phyloP scores from a whole-genome alignment of 2,113 vertebrate species.

The Ivindomyrus marchei region DNA sequence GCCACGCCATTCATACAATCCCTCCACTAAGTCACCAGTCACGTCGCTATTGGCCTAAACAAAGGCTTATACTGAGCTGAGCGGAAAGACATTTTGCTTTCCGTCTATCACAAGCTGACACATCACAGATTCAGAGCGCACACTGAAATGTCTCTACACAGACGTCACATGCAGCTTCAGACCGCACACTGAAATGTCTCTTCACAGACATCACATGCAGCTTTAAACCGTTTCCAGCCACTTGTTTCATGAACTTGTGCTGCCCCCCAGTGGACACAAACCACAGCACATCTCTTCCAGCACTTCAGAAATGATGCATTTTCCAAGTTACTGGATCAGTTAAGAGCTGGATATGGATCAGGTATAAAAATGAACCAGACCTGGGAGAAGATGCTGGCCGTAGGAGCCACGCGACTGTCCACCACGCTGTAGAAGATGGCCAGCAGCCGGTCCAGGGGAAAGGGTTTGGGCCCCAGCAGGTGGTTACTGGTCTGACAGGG shows the following conservation, averaged over 20 bases:
- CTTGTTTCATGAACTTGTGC: neutral
- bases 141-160: neutral
- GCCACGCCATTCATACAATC: neutral
- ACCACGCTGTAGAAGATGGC: conserved; percentile 95
- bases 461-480: conserved; percentile 91
- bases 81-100: neutral
- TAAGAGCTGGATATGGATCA: neutral
- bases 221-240: neutral
- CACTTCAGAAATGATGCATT: neutral
- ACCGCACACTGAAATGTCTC: neutral
- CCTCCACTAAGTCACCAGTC: neutral
- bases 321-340: neutral
- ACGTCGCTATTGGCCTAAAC: neutral
- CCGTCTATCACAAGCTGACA: neutral
- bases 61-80: neutral
- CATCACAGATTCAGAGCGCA: neutral
- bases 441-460: conserved; percentile 86
- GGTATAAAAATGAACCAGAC: conserved; percentile 45
- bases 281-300: neutral
- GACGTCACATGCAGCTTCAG: neutral
- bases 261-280: conserved; percentile 5
- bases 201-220: neutral
- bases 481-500: conserved; percentile 86
- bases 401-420: conserved; percentile 85
- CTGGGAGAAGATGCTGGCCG: conserved; percentile 91